Conservation (phyloP, 2,888 invertebrate genomes). For the Zaprionus lineosus region DNA sequence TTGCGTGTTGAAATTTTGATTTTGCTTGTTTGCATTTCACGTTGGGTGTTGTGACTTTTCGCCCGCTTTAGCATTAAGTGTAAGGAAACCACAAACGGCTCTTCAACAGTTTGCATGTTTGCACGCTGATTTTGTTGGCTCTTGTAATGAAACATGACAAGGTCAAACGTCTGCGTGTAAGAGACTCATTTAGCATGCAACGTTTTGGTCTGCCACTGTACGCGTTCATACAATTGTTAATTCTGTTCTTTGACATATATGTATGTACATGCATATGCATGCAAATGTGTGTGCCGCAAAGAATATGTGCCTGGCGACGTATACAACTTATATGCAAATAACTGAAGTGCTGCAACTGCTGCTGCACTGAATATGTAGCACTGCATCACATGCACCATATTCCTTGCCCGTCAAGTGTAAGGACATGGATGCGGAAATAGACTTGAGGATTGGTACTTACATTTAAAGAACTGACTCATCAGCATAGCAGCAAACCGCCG, state of each 20-base stretch:
- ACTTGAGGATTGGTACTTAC: too few relatives aligned
- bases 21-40: conserved; percentile 35
- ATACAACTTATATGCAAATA: conserved; percentile 25
- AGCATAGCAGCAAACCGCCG: too few relatives aligned
- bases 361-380: too few relatives aligned
- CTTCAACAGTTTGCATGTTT: conserved; percentile 26
- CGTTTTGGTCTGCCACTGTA: neutral
- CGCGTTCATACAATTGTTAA: conserved; percentile 16
- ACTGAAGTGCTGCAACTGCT: conserved; percentile 4
- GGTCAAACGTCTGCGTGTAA: conserved; percentile 36
- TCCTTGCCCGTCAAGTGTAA: conserved; percentile 33
- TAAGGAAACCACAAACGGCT: conserved; percentile 2
- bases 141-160: conserved; percentile 33
- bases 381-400: too few relatives aligned
- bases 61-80: neutral
- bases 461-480: too few relatives aligned
- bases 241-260: conserved; percentile 12
- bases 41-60: neutral
- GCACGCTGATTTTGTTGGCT: conserved; percentile 27
- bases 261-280: neutral
- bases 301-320: neutral
- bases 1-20: conserved; percentile 37
- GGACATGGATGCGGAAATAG: too few relatives aligned
- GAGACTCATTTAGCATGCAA: conserved; percentile 16
- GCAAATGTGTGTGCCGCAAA: neutral